Base-by-base conservation (phyloP, 2,797 vertebrate genomes). In the Aselliscus stoliczkanus region DNA sequence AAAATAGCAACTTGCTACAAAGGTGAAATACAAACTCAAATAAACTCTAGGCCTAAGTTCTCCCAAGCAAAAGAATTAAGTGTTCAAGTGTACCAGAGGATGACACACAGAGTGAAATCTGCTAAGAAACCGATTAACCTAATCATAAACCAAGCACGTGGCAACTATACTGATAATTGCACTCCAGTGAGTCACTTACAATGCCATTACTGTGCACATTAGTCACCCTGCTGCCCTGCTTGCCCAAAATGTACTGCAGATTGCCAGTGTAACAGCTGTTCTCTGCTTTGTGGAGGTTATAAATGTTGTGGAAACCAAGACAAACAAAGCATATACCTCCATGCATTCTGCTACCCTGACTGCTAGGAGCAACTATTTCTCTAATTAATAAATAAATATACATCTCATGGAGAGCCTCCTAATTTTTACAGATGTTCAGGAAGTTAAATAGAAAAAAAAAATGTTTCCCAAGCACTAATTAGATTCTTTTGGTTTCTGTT, bases 121-220 rank as follows among this genome's bases (percentile, higher is more conserved):
- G 79, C 75, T 90, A 87, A 96, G 73, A 29, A 93, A 86, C 65
- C 0, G n/a, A 97, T 97, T 95, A 90, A 97, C 90, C 90, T 95
- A 93, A 96, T 96, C 93, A 92, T 94, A 97, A 95, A 91, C 90
- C 84, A 97, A 92, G 73, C 95, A 62, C 91, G 88, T 70, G 65
- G 67, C 81, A 95, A 77, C 82, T 75, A n/a, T 47, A 34, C 79
- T 94, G 87, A 92, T 95, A 95, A 97, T n/a, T 85, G 67, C 88
- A 95, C 95, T 87, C 82, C 52, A 82, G 94, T 95, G 96, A 97
- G 89, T 96, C 96, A 97, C 87, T 97, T 97, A 88, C 84, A 92
- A 95, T 96, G 54, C 54, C 87, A 93, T 96, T 94, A 90, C 34
- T 50, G 39, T 62, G 44, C 65, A 67, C 88, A 73, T 97, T 97